phyloP scores from a whole-genome alignment of 2,797 vertebrate species.

The Pseudochromis fuscus region DNA sequence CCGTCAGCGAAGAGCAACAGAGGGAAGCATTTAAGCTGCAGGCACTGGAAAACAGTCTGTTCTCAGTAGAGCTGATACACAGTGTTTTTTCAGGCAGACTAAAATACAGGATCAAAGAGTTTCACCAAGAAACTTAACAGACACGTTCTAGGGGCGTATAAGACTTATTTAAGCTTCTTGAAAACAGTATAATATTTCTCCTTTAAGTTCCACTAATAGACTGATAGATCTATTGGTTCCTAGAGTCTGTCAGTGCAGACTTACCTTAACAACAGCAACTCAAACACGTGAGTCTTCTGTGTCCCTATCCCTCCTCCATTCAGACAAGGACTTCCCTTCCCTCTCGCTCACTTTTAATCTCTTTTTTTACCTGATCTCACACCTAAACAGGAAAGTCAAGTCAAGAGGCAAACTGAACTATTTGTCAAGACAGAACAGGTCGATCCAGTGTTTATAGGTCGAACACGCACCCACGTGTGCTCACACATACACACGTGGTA shows the following conservation, averaged over 20 bases:
- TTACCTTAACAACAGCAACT: slow-evolving; percentile 47
- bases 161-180: too few species aligned
- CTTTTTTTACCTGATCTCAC: slow-evolving; percentile 20
- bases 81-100: too few species aligned
- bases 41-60: too few species aligned
- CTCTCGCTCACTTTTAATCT: not conserved
- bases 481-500: not conserved
- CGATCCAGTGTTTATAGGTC: slow-evolving; percentile 16
- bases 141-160: too few species aligned
- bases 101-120: too few species aligned
- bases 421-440: slow-evolving; percentile 49
- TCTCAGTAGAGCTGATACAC: too few species aligned
- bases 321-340: slow-evolving; percentile 20
- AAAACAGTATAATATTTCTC: too few species aligned
- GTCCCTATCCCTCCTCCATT: not conserved
- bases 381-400: slow-evolving; percentile 67
- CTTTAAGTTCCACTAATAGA: too few species aligned
- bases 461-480: not conserved
- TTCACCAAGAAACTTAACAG: too few species aligned
- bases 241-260: slow-evolving; percentile 5
- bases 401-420: slow-evolving; percentile 11
- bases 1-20: too few species aligned
- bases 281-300: slow-evolving; percentile 5
- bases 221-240: not conserved
- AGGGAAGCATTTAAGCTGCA: too few species aligned